Base-by-base conservation (phyloP, 2,113 vertebrate species). In the Daboia siamensis region DNA sequence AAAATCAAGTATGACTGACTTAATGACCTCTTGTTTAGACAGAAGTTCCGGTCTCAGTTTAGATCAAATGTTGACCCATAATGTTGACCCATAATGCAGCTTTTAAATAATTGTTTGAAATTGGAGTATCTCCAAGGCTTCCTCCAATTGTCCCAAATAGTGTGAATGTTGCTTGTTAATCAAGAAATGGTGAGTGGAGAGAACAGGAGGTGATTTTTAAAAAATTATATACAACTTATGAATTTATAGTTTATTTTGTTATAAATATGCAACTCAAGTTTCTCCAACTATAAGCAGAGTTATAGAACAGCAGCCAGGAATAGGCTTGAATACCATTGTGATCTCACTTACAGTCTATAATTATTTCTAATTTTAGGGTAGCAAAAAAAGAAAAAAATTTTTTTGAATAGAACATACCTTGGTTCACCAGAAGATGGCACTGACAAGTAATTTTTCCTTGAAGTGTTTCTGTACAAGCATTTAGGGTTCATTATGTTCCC, bases 351-450 rank as follows among this genome's bases (percentile, higher is more conserved):
- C 7, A 33, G 39, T 57, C 52, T 26, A 5, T 80, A 55, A 33
- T 89, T 80, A 3, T 26, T 86, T 52, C 80, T 89, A 44, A 51
- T 84, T 89, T 69, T 26, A 24, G 15, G 48, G 59, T 29, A 61
- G 44, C 44, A 86, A 61, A 17, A 56, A 84, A 33, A 17, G 10
- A 39, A 20, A 17, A 1, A 26, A 21, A 24, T 39, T 39, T 4
- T 23, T 29, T n/a, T n/a, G n/a, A 26, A 44, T 39, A 51, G 85
- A 8, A 80, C 74, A 80, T 64, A 74, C 8, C 46, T 80, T 90
- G 21, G 56, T 33, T 90, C 33, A 87, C 93, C 93, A 93, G 93
- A 86, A 93, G 93, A 89, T 93, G 93, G 90, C 84, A 89, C 90
- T 89, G 74, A 85, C n/a, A 33, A 89, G 74, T 91, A 91, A 89